These are phyloP conservation scores for Caenorhabditis afra DNA, from an alignment of 2,888 invertebrate species.

Conservation along the genomic window DNA sequence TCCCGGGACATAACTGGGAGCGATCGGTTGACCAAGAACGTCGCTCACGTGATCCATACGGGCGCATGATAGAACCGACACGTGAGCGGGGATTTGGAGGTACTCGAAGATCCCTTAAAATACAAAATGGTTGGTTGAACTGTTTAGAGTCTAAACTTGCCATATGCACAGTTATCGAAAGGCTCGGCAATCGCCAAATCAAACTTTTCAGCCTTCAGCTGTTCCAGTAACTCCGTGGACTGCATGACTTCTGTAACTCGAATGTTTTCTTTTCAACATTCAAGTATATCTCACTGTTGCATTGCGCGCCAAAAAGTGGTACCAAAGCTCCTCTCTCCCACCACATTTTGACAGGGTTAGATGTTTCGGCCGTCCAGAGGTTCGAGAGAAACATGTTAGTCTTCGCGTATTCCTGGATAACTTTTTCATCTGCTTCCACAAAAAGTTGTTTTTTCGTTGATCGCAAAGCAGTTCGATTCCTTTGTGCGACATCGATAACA, in stretches of 20 bases:
- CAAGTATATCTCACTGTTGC: slow-evolving; percentile 29
- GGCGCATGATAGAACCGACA: slow-evolving; percentile 31
- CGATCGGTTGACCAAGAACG: slow-evolving; percentile 43
- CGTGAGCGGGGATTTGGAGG: slow-evolving; percentile 46
- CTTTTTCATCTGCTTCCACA: slow-evolving; percentile 42
- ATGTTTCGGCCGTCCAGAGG: slow-evolving; percentile 33
- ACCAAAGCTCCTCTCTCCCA: slow-evolving; percentile 2
- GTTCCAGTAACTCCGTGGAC: slow-evolving; percentile 23
- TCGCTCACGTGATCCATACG: slow-evolving; percentile 50
- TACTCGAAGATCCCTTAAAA: slow-evolving; percentile 37
- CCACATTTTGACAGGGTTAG: slow-evolving; percentile 41
- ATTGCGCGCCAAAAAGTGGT: slow-evolving; percentile 31
- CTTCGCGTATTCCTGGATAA: background rate
- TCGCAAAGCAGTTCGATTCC: slow-evolving; percentile 25
- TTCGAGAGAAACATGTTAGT: slow-evolving; percentile 25
- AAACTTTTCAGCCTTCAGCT: slow-evolving; percentile 38
- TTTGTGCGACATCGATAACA: slow-evolving; percentile 30
- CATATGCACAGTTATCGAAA: slow-evolving; percentile 47
- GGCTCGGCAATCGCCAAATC: slow-evolving; percentile 44
- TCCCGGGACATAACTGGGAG: slow-evolving; percentile 48
- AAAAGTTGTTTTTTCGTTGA: slow-evolving; percentile 32
- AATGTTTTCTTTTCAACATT: background rate
- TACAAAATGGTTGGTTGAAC: background rate
- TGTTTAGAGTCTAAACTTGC: slow-evolving; percentile 2
- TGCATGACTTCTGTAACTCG: slow-evolving; percentile 43